These are phyloP conservation scores for Sarcophilus harrisii DNA, from an alignment of 2,797 vertebrate species.

Conservation along the genomic window DNA sequence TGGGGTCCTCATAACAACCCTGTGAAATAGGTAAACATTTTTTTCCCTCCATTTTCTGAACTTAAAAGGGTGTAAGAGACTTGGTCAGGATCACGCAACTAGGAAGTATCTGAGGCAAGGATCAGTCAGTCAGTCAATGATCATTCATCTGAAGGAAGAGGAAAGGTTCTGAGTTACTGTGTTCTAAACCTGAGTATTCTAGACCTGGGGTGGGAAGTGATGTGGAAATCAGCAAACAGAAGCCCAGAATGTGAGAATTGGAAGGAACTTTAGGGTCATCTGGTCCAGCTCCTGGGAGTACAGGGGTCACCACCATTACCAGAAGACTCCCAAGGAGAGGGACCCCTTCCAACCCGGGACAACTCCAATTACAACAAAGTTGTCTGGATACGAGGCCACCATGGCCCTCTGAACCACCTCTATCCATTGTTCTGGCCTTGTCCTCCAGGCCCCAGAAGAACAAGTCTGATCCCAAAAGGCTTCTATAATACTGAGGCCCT, in stretches of 20 bases:
- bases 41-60: background rate
- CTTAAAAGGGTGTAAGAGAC: background rate
- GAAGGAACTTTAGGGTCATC: background rate
- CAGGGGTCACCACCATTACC: background rate
- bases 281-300: background rate
- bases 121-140: background rate
- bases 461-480: background rate
- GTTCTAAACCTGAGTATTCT: background rate
- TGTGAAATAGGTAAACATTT: background rate
- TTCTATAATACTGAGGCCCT: background rate
- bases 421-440: background rate
- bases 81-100: background rate
- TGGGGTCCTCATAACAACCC: background rate
- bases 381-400: background rate
- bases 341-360: background rate
- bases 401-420: background rate
- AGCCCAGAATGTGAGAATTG: background rate
- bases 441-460: background rate
- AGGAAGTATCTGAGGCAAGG: background rate
- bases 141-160: background rate
- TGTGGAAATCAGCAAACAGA: background rate
- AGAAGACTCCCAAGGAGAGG: background rate
- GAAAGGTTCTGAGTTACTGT: background rate
- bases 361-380: background rate
- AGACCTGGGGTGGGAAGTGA: background rate